Base-by-base conservation (phyloP, 2,888 invertebrate species). In the Oscheius sp. region DNA sequence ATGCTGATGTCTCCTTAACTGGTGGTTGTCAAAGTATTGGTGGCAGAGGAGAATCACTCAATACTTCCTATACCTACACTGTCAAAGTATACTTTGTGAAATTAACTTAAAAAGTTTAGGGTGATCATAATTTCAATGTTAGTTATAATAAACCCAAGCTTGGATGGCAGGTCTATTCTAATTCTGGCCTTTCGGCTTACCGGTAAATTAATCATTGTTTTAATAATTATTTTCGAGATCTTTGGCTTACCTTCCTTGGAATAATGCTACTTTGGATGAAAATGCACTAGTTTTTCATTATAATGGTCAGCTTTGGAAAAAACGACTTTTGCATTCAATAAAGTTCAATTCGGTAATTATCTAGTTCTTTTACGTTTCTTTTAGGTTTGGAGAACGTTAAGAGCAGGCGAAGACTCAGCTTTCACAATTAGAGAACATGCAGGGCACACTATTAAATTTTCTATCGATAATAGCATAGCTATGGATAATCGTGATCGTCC, bases 371-470 rank as follows among this genome's bases (percentile, higher is more conserved):
- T 14, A 28, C 3, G 32, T 9, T 24, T 61, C 6, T 38, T 78
- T 57, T 47, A 82, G 82, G 77, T 79, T 86, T 90, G 95, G 74
- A 92, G 95, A 78, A 89, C 94, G 4, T 89, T 91, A 8, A 87
- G 92, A 12, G 87, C 93, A 12, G 91, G 90, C 75, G 91, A 92
- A 77, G 90, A 90, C 49, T 90, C 92, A 3, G 90, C 93, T 44
- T 95, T 97, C 88, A 90, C 90, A 63, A 92, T 97, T 22, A 89
- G 95, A 5, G 94, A 96, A 88, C 92, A 93, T 85, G 81, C 83
- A 22, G 86, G 97, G 0, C 93, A 94, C 41, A 92, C 92, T 70
- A 89, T 97, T 83, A 95, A 95, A 87, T 95, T 95, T 0, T 90
- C 94, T 2, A 79, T 94, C 38, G 91, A 92, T 70, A 92, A 95